Conservation (phyloP, 2,113 vertebrate genomes). For the Hydrolagus affinis region DNA sequence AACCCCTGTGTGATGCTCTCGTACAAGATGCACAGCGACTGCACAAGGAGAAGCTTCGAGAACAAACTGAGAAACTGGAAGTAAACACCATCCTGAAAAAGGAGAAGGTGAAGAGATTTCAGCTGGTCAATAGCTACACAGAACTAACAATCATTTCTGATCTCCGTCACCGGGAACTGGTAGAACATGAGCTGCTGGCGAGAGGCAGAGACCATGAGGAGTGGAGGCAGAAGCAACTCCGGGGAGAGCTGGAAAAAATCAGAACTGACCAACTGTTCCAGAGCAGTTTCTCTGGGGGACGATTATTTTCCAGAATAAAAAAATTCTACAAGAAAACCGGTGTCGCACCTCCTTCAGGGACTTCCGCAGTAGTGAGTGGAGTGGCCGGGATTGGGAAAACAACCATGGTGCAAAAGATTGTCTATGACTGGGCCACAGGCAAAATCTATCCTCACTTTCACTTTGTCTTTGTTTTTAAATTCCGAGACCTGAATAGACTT, state of each 20-base stretch:
- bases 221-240: neutral
- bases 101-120: no score
- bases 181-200: neutral
- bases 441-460: no score
- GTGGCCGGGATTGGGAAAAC: constrained; percentile 58
- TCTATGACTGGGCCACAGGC: no score
- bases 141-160: neutral
- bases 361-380: constrained; percentile 41
- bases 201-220: neutral
- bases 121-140: neutral
- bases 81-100: no score
- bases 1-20: neutral
- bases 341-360: neutral
- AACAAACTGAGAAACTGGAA: neutral
- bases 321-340: no score
- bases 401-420: constrained; percentile 33
- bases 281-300: neutral
- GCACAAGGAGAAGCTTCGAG: neutral
- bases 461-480: neutral
- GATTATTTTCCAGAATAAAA: neutral
- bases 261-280: neutral
- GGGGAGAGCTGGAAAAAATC: neutral
- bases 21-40: neutral
- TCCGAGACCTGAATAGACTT: constrained; percentile 39
- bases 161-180: neutral